Evolutionary conservation across 2,113 vertebrate species (phyloP).

Genomic region (Scopus umbretta): DNA sequence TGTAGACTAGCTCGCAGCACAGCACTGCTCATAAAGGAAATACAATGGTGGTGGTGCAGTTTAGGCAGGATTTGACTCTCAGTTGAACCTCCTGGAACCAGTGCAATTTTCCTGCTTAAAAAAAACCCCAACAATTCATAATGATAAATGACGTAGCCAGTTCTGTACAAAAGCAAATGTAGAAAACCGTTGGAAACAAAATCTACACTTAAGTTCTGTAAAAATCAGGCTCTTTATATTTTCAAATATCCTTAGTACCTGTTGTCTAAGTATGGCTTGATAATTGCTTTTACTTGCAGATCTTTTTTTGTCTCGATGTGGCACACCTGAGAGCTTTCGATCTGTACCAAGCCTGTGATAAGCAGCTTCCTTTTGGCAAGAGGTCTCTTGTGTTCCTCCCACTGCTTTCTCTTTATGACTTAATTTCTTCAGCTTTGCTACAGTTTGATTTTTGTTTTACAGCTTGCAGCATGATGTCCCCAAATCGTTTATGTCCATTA

Average conservation of each 20-base stretch:
- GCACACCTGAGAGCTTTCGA: neutral
- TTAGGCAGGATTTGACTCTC: neutral
- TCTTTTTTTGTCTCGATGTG: neutral
- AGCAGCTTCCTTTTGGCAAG: conserved; percentile 43
- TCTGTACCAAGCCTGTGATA: neutral
- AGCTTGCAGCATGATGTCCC: conserved; percentile 39
- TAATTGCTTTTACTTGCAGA: neutral
- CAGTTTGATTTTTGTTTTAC: conserved; percentile 67
- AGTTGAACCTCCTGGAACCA: neutral
- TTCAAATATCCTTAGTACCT: neutral
- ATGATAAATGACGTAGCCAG: neutral
- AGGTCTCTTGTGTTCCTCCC: neutral
- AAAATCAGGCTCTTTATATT: neutral
- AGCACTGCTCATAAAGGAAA: neutral
- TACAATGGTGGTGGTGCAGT: neutral
- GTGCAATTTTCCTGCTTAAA: neutral
- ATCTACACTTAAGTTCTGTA: neutral
- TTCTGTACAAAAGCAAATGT: neutral
- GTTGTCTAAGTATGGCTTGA: neutral
- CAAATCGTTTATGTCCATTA: conserved; percentile 42
- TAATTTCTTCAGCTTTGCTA: conserved; percentile 30
- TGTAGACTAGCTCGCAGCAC: too few species aligned
- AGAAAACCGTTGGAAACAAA: neutral
- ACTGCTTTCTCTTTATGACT: conserved; percentile 24
- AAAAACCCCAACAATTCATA: neutral